Conservation (phyloP, 2,888 invertebrate genomes). For the Cotesia congregata region DNA sequence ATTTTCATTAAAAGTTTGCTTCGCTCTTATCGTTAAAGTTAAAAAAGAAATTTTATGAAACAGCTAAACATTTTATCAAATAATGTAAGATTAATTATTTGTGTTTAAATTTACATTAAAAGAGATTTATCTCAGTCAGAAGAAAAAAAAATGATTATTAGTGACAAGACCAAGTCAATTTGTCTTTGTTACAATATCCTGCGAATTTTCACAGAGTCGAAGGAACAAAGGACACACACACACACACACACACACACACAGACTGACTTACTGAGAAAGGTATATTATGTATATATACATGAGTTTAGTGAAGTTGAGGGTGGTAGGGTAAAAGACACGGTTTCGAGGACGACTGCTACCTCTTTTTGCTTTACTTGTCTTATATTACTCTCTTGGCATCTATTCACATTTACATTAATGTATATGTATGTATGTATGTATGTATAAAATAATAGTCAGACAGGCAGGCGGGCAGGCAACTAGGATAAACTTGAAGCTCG, state of each 20-base stretch:
- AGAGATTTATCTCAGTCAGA: neutral
- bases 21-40: too few species aligned
- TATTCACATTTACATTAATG: neutral
- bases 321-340: neutral
- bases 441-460: neutral
- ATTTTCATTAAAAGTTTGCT: too few species aligned
- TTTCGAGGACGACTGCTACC: neutral
- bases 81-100: too few species aligned
- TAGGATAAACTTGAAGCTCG: neutral
- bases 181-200: constrained; percentile 18
- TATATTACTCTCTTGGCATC: neutral
- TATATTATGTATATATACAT: neutral
- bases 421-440: neutral
- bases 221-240: neutral
- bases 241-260: neutral
- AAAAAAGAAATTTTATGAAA: too few species aligned
- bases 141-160: neutral
- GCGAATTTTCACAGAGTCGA: constrained; percentile 12
- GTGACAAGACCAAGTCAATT: constrained; percentile 13
- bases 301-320: neutral
- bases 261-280: neutral
- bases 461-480: neutral
- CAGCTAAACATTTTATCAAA: too few species aligned
- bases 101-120: too few species aligned
- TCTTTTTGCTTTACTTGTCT: neutral